phyloP scores from a whole-genome alignment of 2,113 vertebrate genomes.

The Peromyscus leucopus region DNA sequence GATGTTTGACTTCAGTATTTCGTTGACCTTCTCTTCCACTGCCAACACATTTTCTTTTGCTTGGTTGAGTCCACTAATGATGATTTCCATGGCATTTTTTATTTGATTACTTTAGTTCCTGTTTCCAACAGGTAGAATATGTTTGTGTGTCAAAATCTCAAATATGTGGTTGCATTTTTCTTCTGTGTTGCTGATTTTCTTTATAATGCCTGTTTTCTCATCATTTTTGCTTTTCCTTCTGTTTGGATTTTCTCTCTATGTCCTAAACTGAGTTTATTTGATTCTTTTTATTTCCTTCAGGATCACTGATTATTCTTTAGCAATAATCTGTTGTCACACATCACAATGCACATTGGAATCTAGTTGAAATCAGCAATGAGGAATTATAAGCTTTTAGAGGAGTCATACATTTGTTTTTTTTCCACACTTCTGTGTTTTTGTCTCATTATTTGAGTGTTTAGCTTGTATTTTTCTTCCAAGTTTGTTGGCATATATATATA shows the following conservation, averaged over 20 bases:
- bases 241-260: neutral
- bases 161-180: too few species aligned
- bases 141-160: neutral
- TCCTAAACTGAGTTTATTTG: neutral
- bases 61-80: neutral
- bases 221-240: neutral
- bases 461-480: neutral
- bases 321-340: neutral
- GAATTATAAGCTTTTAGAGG: neutral
- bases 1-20: neutral
- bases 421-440: neutral
- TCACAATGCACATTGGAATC: neutral
- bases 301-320: neutral
- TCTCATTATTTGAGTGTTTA: neutral
- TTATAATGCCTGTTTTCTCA: neutral
- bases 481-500: neutral
- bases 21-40: neutral
- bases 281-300: neutral
- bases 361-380: neutral
- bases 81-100: neutral
- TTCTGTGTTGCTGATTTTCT: neutral
- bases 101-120: neutral
- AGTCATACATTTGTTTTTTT: neutral
- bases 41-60: rapidly evolving
- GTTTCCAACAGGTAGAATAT: neutral